Percentiles rank a stretch among this genome's conserved stretches.
Evolutionary conservation across 2,888 invertebrate genomes (phyloP).

Genomic region (Aphidoletes aphidimyza): DNA sequence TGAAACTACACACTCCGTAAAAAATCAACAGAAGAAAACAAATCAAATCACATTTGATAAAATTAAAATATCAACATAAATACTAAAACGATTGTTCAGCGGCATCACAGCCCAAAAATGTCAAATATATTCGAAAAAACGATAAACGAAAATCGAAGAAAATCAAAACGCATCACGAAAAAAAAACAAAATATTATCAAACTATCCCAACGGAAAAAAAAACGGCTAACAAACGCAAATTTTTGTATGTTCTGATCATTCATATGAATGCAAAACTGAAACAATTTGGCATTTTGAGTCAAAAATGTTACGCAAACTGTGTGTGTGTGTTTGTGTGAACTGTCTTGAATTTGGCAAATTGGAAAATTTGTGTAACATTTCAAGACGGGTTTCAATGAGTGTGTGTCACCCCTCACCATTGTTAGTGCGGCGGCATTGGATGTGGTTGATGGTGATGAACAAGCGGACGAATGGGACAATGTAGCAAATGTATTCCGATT

Average conservation of each 20-base stretch:
- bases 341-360: background rate
- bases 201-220: background rate
- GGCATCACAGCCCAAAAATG: background rate
- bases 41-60: background rate
- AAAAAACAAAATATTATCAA: no score
- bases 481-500: slow-evolving; percentile 26
- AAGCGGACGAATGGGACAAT: background rate
- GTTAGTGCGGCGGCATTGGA: slow-evolving; percentile 56
- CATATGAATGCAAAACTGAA: background rate
- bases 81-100: background rate
- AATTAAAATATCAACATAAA: background rate
- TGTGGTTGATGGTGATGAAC: slow-evolving; percentile 54
- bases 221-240: background rate
- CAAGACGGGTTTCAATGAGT: slow-evolving; percentile 37
- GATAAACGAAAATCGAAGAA: background rate
- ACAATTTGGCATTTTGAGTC: slow-evolving; percentile 1
- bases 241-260: no score
- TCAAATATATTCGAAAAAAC: background rate
- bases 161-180: background rate
- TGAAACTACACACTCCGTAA: background rate
- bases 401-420: slow-evolving; percentile 57
- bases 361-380: slow-evolving; percentile 11
- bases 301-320: slow-evolving; percentile 45
- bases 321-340: background rate
- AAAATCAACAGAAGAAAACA: background rate